Evolutionary conservation across 2,113 vertebrate genomes (phyloP).

Genomic region (Pelvicachromis taeniatus): DNA sequence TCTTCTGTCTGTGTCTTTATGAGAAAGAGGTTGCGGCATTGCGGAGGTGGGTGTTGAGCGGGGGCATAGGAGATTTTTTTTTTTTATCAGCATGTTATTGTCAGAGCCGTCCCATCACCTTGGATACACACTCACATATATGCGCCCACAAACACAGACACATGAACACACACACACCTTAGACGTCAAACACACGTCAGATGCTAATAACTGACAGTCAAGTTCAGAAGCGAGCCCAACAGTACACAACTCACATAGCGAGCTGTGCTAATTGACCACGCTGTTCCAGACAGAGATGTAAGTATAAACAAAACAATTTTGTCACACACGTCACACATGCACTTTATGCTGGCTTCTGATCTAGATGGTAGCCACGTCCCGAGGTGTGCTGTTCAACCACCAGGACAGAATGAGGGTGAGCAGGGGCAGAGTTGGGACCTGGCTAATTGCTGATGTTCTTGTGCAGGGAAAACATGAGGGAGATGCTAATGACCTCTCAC

Average conservation of each 20-base stretch:
- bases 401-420: background rate
- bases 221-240: background rate
- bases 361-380: background rate
- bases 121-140: constrained; percentile 27
- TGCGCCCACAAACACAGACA: background rate
- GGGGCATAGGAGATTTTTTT: constrained; percentile 43
- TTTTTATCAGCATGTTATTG: constrained; percentile 45
- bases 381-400: constrained; percentile 21
- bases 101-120: constrained; percentile 53
- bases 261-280: constrained; percentile 11
- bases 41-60: constrained; percentile 60
- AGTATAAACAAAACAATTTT: constrained; percentile 21
- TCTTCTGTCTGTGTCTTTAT: constrained; percentile 36
- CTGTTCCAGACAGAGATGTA: background rate
- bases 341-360: constrained; percentile 11
- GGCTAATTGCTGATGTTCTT: constrained; percentile 62
- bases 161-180: background rate
- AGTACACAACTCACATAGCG: background rate
- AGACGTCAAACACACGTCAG: constrained; percentile 35
- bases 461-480: constrained; percentile 55
- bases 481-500: constrained; percentile 51
- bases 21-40: constrained; percentile 61
- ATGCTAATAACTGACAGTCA: constrained; percentile 1
- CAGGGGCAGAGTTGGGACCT: background rate
- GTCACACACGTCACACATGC: constrained; percentile 16